Evolutionary conservation across 2,888 invertebrate genomes (phyloP).

Genomic region (Tineola bisselliella): DNA sequence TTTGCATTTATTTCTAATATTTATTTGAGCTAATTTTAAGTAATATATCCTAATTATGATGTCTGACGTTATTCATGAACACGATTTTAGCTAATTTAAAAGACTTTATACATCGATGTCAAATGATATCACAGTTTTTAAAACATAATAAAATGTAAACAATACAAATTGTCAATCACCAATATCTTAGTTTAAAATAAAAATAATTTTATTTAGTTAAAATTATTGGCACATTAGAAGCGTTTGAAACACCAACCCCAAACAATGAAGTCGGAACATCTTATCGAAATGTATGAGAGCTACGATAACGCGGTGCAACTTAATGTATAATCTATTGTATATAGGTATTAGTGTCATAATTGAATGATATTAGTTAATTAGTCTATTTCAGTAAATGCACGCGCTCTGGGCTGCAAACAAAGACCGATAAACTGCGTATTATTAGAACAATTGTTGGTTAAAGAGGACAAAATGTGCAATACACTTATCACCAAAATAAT

Average conservation of each 20-base stretch:
- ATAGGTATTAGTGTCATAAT: conserved; percentile 3
- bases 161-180: too few species aligned
- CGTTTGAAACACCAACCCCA: neutral
- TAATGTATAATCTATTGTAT: neutral
- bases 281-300: neutral
- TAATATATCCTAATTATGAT: too few species aligned
- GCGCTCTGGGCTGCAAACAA: conserved; percentile 26
- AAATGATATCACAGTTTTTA: too few species aligned
- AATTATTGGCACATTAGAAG: too few species aligned
- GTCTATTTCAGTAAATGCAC: conserved; percentile 10
- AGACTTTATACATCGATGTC: too few species aligned
- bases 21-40: too few species aligned
- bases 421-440: conserved; percentile 41
- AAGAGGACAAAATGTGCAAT: neutral
- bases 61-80: too few species aligned
- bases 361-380: conserved; percentile 4
- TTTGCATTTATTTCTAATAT: too few species aligned
- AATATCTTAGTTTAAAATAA: neutral
- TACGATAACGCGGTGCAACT: neutral
- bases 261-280: neutral
- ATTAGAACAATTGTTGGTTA: conserved; percentile 39
- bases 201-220: neutral
- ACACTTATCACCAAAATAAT: too few species aligned
- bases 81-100: too few species aligned
- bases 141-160: too few species aligned